phyloP scores from a whole-genome alignment of 2,113 vertebrate genomes.

The Clarias gariepinus region DNA sequence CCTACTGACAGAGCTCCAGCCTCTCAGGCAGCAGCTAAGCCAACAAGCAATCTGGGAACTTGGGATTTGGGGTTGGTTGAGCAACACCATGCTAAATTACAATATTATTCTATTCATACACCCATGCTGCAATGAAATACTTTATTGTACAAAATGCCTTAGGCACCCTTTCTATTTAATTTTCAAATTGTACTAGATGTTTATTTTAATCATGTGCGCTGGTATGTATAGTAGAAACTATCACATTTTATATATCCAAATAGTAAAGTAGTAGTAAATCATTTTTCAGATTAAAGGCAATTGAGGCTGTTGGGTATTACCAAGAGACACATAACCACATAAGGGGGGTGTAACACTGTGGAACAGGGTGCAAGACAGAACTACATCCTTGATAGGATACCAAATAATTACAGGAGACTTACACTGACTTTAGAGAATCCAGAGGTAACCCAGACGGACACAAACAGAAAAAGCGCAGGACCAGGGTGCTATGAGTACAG shows the following conservation, averaged over 20 bases:
- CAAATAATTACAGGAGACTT: neutral
- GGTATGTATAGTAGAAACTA: neutral
- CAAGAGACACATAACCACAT: neutral
- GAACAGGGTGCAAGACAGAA: neutral
- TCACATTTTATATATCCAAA: neutral
- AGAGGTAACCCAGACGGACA: neutral
- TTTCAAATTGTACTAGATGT: neutral
- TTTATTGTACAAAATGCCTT: neutral
- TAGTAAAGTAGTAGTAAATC: too few relatives aligned
- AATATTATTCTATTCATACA: neutral
- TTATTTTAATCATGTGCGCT: too few relatives aligned
- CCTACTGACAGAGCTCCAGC: neutral
- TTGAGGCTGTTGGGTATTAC: neutral
- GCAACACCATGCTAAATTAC: neutral
- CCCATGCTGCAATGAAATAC: neutral
- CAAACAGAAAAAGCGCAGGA: neutral
- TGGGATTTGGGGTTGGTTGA: neutral
- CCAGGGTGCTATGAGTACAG: neutral
- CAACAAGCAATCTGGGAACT: neutral
- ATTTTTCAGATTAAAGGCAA: neutral
- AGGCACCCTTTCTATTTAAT: neutral
- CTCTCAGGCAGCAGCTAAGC: neutral
- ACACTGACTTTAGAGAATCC: neutral
- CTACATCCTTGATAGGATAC: neutral
- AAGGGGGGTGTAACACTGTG: neutral